These are phyloP conservation scores for Sardinella longiceps DNA, from an alignment of 2,797 vertebrate species.

Conservation along the genomic window DNA sequence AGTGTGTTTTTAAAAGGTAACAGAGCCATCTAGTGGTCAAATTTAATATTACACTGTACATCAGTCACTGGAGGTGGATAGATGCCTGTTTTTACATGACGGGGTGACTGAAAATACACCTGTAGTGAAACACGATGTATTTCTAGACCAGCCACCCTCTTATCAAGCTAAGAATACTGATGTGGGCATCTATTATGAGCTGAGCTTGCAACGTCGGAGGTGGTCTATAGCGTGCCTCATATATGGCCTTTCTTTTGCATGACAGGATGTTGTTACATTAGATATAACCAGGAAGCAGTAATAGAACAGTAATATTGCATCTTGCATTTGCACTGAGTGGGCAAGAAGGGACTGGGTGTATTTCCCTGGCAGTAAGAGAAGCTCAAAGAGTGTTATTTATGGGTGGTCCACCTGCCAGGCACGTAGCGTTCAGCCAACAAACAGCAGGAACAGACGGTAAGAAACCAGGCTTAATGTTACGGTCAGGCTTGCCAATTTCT, in stretches of 20 bases:
- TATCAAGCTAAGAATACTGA: too few species aligned
- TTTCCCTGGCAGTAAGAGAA: background rate
- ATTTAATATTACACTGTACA: background rate
- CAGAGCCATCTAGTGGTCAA: constrained; percentile 5
- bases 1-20: background rate
- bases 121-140: too few species aligned
- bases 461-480: background rate
- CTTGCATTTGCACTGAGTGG: background rate
- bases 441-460: background rate
- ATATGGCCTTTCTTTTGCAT: too few species aligned
- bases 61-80: background rate
- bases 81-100: background rate
- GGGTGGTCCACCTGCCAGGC: background rate
- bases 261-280: background rate
- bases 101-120: too few species aligned
- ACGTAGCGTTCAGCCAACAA: background rate
- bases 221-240: too few species aligned
- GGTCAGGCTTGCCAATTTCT: background rate
- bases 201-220: too few species aligned
- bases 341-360: background rate
- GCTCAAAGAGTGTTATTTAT: background rate
- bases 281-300: background rate
- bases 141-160: too few species aligned
- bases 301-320: background rate
- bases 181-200: too few species aligned